These are phyloP conservation scores for Maylandia zebra DNA, from an alignment of 2,113 vertebrate species.

Conservation along the genomic window DNA sequence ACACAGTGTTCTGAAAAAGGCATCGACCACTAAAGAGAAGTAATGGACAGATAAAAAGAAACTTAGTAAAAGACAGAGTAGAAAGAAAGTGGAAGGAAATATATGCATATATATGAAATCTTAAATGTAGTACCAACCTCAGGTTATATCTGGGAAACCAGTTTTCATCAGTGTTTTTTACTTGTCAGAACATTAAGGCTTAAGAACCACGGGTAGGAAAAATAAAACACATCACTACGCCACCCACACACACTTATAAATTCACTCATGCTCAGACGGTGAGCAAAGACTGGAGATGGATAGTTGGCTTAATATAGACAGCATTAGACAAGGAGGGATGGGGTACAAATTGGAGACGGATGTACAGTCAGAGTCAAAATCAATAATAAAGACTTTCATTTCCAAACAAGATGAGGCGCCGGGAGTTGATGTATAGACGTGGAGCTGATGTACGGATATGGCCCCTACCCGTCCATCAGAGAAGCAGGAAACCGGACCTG, in stretches of 20 bases:
- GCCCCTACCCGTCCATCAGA: conserved; percentile 21
- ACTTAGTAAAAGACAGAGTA: not conserved
- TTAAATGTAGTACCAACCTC: not conserved
- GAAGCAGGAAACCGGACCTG: conserved; percentile 19
- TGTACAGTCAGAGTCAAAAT: conserved; percentile 53
- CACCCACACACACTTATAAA: not conserved
- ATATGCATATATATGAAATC: not conserved
- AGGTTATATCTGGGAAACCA: not conserved
- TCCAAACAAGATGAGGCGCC: conserved; percentile 51
- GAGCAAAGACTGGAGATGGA: conserved; percentile 9
- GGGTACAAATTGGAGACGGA: conserved; percentile 50
- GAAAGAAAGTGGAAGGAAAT: not conserved
- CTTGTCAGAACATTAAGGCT: not conserved
- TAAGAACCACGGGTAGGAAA: not conserved
- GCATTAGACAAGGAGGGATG: conserved; percentile 29
- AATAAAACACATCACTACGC: not conserved
- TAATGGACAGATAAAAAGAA: not conserved
- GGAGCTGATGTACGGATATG: conserved; percentile 7
- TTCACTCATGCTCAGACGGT: not conserved
- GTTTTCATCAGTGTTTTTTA: not conserved
- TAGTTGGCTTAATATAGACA: conserved; percentile 30
- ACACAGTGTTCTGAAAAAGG: not conserved
- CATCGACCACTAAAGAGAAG: not conserved
- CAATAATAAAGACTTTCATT: conserved; percentile 64
- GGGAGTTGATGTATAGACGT: conserved; percentile 26